Evolutionary conservation across 1,140 invertebrate genomes (phyloP).

Genomic region (Battus philenor): DNA sequence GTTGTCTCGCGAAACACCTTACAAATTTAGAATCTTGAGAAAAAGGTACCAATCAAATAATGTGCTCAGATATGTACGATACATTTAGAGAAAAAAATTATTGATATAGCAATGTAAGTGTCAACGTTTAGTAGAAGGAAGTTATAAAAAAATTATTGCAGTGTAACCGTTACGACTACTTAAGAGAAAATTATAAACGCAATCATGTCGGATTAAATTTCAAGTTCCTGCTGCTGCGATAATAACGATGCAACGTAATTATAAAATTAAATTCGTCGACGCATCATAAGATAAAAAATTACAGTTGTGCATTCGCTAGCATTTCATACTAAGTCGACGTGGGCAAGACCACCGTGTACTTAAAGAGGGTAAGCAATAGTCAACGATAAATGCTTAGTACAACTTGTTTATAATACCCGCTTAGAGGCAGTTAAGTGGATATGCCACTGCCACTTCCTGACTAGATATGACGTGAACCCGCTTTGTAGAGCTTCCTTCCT

Average conservation of each 20-base stretch:
- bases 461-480: slow-evolving; percentile 53
- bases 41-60: too few relatives aligned
- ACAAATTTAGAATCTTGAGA: too few relatives aligned
- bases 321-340: slow-evolving; percentile 21
- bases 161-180: too few relatives aligned
- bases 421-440: slow-evolving; percentile 52
- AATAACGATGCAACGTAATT: background rate
- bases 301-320: background rate
- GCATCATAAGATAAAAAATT: background rate
- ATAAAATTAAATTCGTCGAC: background rate
- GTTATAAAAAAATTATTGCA: too few relatives aligned
- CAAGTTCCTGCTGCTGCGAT: too few relatives aligned
- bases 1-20: too few relatives aligned
- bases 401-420: slow-evolving; percentile 40
- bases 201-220: too few relatives aligned
- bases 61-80: too few relatives aligned
- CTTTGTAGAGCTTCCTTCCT: slow-evolving; percentile 65
- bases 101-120: too few relatives aligned
- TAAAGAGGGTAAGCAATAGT: slow-evolving; percentile 31
- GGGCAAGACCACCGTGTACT: slow-evolving; percentile 21
- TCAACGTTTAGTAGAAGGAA: too few relatives aligned
- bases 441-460: slow-evolving; percentile 52
- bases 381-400: slow-evolving; percentile 22
- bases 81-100: too few relatives aligned
- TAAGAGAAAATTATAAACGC: too few relatives aligned